Conservation (phyloP, 2,797 vertebrate genomes). For the Paratrypauchen microcephalus region DNA sequence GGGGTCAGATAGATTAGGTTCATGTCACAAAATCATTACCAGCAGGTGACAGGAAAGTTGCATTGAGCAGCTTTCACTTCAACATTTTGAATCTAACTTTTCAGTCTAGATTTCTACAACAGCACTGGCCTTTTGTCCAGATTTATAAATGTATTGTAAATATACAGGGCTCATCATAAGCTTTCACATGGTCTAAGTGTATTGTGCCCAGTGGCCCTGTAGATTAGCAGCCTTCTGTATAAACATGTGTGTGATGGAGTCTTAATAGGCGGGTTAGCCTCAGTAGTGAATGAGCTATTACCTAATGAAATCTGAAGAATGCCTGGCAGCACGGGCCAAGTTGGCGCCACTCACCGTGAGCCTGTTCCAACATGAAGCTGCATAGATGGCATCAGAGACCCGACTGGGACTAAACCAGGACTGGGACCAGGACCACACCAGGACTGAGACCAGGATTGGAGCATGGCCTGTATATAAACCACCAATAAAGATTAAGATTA, state of each 20-base stretch:
- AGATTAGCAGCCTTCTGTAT: constrained; percentile 11
- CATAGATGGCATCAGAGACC: constrained; percentile 63
- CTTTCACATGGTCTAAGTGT: not conserved
- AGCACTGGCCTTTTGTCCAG: not conserved
- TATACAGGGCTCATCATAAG: not conserved
- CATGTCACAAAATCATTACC: too few species aligned
- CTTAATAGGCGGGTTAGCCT: constrained; percentile 57
- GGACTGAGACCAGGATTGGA: too few species aligned
- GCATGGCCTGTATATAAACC: too few species aligned
- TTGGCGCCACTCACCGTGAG: constrained; percentile 57
- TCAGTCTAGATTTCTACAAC: too few species aligned
- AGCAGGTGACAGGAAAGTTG: too few species aligned
- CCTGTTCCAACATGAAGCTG: constrained; percentile 55
- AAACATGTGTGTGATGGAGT: constrained; percentile 46
- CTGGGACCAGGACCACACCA: constrained; percentile 26
- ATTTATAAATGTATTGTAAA: not conserved
- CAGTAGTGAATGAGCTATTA: constrained; percentile 74
- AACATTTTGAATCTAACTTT: too few species aligned
- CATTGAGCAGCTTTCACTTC: too few species aligned
- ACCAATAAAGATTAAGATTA: too few species aligned
- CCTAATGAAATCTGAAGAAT: constrained; percentile 76
- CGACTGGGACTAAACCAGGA: constrained; percentile 24
- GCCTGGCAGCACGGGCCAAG: constrained; percentile 60
- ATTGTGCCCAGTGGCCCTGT: constrained; percentile 20
- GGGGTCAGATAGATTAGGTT: too few species aligned